Conservation (phyloP, 2,888 invertebrate species). For the Tipula unca region DNA sequence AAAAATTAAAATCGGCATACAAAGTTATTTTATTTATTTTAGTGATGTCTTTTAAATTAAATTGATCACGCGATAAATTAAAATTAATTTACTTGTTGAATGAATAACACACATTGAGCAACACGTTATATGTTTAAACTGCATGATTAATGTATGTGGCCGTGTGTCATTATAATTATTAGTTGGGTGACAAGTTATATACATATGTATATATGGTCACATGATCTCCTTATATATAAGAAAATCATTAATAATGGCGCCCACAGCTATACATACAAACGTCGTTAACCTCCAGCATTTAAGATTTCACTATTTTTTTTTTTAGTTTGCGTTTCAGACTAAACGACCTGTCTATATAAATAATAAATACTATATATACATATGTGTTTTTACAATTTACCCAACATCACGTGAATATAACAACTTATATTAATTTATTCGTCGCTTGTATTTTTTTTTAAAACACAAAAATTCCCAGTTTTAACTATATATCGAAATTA, state of each 20-base stretch:
- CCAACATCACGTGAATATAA: neutral
- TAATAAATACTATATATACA: neutral
- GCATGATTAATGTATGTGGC: too few species aligned
- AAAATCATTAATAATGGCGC: neutral
- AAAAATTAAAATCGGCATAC: neutral
- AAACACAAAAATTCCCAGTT: neutral
- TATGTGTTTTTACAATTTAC: too few species aligned
- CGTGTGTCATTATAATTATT: too few species aligned
- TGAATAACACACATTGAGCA: neutral
- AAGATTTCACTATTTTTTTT: neutral
- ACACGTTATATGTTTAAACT: neutral
- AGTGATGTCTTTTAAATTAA: neutral
- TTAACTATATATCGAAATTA: too few species aligned
- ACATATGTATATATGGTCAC: neutral
- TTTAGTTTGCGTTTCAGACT: neutral
- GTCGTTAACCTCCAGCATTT: neutral
- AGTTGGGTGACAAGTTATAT: neutral
- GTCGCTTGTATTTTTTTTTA: neutral
- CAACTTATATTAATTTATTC: neutral
- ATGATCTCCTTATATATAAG: neutral
- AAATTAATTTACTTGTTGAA: neutral
- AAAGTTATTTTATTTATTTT: neutral
- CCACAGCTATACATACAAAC: neutral
- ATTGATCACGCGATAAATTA: neutral
- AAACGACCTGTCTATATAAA: constrained; percentile 3